Base-by-base conservation (phyloP, 2,113 vertebrate species). In the Verasper variegatus region DNA sequence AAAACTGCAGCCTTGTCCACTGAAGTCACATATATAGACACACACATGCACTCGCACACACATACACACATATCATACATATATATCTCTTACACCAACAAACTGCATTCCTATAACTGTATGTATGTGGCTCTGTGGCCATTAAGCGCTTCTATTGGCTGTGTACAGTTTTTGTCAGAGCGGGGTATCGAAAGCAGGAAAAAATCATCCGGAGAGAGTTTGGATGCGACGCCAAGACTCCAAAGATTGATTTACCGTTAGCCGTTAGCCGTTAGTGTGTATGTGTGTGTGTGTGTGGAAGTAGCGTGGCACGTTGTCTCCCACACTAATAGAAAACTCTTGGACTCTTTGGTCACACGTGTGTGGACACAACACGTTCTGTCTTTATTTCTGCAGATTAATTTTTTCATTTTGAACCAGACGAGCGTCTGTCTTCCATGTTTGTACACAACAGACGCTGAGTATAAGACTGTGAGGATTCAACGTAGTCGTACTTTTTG, bases 121-220 rank as follows among this genome's bases (percentile, higher is more conserved):
- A 24, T 69, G 72, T 83, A 24, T 26, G 61, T 68, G 86, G 66
- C 68, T 62, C 6, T 9, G 45, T 35, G 21, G 71, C 74, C 82
- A 21, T 56, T 10, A 11, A 40, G 58, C 76, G 70, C 47, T 51
- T 51, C 47, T 17, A 51, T 51, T 51, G 47, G 47, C 47, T 18
- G 47, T 83, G 63, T 74, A 60, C 70, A 79, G 57, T 75, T 74
- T 71, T 14, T 56, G 79, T 76, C 68, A 13, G 76, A 72, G 85
- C 40, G n/a, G 76, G 76, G 51, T 5, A 24, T 60, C 10, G 58
- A 52, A 66, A 59, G 52, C 73, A 60, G 80, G 69, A 35, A 56
- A 54, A 77, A 84, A 84, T 86, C 83, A 78, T 65, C 47, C 2
- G 4, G 76, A 85, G 75, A 71, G 65, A 69, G 76, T 74, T 90